Evolutionary conservation across 2,113 vertebrate species (phyloP), one percentile per base, ranked within the genome.

Genomic region (Hydrochoerus hydrochaeris): DNA sequence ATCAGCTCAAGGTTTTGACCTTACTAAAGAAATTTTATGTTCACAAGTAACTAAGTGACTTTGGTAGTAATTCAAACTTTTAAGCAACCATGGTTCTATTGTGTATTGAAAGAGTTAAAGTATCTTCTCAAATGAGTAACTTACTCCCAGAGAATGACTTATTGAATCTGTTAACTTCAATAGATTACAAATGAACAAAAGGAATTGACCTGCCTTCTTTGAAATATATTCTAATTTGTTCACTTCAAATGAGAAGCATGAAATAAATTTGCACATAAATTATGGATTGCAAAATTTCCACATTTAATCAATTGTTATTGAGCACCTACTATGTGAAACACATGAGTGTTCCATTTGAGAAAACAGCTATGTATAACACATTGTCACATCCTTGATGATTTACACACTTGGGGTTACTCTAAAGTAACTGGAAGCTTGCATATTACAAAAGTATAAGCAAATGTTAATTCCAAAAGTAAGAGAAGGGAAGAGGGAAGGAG

Each of bases 191-290:
- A 96, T 96, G 89, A 96, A 86, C 60, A 96, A 92, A 97, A 94
- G 63, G 60, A 94, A 98, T 95, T 96, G 96, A 94, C 88, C 88
- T 96, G 96, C 60, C 94, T 92, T 92, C n/a, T 95, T 89, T 97
- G 95, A 97, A 97, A 97, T 97, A 97, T 95, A 96, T 67, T 83
- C 65, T 96, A 86, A 88, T 95, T 60, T 95, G 35, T 94, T 92
- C 26, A 54, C 60, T 81, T 97, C 81, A 92, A 93, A 32, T 67
- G 57, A 54, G 41, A 96, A 90, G 60, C 73, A 88, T 58, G 71
- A 83, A 94, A 94, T 83, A 92, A 54, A 90, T 63, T 85, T 90
- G 67, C 81, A 86, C 4, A 14, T 84, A 93, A 97, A 93, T 95
- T 94, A 90, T 94, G 88, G 24, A 86, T 41, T 8, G 58, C 28